Evolutionary conservation across 2,113 vertebrate species (phyloP).

Genomic region (Poeciliopsis occidentalis): DNA sequence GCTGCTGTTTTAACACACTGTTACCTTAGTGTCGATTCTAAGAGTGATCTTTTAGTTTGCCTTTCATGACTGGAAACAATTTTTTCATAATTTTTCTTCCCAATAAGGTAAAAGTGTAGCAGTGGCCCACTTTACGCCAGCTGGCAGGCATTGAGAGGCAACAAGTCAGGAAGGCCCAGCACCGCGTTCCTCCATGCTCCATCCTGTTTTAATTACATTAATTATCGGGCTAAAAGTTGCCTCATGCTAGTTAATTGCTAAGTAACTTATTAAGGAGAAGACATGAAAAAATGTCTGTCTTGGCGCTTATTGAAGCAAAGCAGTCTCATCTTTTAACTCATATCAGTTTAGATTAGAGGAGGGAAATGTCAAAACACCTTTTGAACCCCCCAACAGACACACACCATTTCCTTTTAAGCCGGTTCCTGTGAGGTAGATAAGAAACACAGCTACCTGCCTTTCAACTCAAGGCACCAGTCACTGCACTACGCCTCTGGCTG

Average conservation of each 20-base stretch:
- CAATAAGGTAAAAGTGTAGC: too few relatives aligned
- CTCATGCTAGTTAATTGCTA: too few relatives aligned
- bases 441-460: slow-evolving; percentile 44
- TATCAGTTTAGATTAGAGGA: slow-evolving; percentile 48
- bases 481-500: slow-evolving; percentile 44
- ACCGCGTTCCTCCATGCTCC: too few relatives aligned
- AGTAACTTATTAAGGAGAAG: too few relatives aligned
- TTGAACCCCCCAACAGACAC: slow-evolving; percentile 20
- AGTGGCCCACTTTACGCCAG: too few relatives aligned
- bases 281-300: neutral
- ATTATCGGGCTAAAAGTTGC: too few relatives aligned
- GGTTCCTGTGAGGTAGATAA: slow-evolving; percentile 30
- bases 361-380: slow-evolving; percentile 42
- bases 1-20: too few relatives aligned
- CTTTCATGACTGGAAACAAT: neutral
- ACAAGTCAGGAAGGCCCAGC: neutral
- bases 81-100: too few relatives aligned
- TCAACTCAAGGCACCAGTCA: slow-evolving; percentile 23
- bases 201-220: neutral
- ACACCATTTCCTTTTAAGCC: slow-evolving; percentile 21
- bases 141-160: neutral
- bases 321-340: slow-evolving; percentile 18
- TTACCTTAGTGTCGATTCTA: too few relatives aligned
- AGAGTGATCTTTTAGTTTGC: too few relatives aligned
- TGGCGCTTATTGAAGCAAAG: neutral